Conservation (phyloP, 1,140 invertebrate species). For the Drosophila malerkotliana region DNA sequence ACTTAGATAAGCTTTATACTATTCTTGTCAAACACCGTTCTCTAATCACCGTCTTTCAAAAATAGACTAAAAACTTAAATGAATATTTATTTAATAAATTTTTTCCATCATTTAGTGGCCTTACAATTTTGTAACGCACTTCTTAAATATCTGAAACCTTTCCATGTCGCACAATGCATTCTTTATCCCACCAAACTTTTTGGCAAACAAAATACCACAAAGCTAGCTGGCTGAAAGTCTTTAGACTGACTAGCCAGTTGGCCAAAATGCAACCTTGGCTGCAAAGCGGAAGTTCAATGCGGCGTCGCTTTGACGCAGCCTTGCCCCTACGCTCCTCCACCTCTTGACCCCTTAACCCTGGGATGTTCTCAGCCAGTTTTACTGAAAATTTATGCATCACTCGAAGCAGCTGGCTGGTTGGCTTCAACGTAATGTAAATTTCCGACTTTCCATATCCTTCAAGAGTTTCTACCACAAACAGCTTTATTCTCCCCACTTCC, state of each 20-base stretch:
- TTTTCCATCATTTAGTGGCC: neutral
- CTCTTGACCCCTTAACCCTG: slow-evolving; percentile 4
- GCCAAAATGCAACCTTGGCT: slow-evolving; percentile 72
- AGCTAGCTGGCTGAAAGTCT: slow-evolving; percentile 39
- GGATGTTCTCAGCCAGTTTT: neutral
- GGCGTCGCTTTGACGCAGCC: slow-evolving; percentile 47
- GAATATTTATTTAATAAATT: neutral
- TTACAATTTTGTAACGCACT: slow-evolving; percentile 10
- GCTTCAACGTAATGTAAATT: slow-evolving; percentile 38
- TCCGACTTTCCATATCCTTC: slow-evolving; percentile 47
- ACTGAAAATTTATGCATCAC: slow-evolving; percentile 41
- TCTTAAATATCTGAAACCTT: slow-evolving; percentile 42
- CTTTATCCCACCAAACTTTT: slow-evolving; percentile 17
- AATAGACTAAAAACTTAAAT: neutral
- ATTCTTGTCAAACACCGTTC: neutral
- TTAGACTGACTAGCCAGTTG: slow-evolving; percentile 37
- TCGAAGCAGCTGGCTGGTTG: slow-evolving; percentile 23
- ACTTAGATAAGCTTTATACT: neutral
- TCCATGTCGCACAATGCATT: slow-evolving; percentile 39
- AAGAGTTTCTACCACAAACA: slow-evolving; percentile 9
- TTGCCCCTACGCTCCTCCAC: slow-evolving; percentile 18
- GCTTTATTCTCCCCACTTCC: slow-evolving; percentile 26
- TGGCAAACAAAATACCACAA: slow-evolving; percentile 56
- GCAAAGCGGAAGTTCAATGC: slow-evolving; percentile 71
- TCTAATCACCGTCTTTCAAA: too few relatives aligned